These are phyloP conservation scores for Holothuria leucospilota DNA, from an alignment of 53 echinoderm and acorn worm genomes.

Conservation along the genomic window DNA sequence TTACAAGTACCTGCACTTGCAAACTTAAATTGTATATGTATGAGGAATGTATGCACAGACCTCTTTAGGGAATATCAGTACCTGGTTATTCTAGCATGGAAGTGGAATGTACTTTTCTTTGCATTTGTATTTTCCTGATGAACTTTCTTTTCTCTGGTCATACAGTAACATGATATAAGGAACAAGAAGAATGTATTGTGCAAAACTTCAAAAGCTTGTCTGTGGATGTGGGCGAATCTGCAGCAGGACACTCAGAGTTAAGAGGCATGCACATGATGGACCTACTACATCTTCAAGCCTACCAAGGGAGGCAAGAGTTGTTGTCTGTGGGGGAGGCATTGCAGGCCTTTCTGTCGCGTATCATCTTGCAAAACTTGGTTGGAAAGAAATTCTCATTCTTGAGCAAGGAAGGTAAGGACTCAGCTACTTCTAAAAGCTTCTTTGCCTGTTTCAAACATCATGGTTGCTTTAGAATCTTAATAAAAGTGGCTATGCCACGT, in stretches of 20 bases:
- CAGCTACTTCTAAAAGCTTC: not conserved
- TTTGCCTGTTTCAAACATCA: no score
- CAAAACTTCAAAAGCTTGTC: constrained; percentile 21
- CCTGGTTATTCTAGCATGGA: no score
- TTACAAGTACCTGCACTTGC: no score
- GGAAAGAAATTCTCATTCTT: constrained; percentile 85
- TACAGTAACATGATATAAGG: constrained; percentile 7
- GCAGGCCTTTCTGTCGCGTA: constrained; percentile 91
- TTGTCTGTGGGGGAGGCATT: constrained; percentile 91
- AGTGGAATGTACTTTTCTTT: no score
- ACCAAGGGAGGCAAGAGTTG: constrained; percentile 80
- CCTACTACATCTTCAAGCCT: constrained; percentile 9
- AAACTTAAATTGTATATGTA: no score
- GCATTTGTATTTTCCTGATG: not conserved
- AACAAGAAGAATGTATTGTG: constrained; percentile 14
- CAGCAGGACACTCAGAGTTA: not conserved
- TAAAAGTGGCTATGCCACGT: no score
- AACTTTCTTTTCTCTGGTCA: not conserved
- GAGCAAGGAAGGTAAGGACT: constrained; percentile 86
- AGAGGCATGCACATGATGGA: not conserved
- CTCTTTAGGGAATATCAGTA: no score
- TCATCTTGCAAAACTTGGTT: constrained; percentile 86
- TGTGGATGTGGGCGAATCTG: not conserved
- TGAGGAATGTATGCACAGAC: no score
- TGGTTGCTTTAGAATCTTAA: no score